These are phyloP conservation scores for Stenodera caucasica DNA, from an alignment of 2,888 invertebrate genomes.

Conservation along the genomic window DNA sequence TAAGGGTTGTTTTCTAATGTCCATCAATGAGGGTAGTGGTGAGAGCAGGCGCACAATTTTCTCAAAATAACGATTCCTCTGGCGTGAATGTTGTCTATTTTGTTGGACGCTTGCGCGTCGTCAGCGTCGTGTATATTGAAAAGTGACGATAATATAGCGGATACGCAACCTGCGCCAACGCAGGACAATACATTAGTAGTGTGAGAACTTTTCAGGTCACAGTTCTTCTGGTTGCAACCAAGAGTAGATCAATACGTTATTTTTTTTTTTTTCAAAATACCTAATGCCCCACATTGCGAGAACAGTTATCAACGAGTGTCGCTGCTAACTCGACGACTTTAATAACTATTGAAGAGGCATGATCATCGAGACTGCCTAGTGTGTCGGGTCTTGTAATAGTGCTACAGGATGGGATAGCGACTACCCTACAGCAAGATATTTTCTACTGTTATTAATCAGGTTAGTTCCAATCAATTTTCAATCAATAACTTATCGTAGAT, in stretches of 20 bases:
- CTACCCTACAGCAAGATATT: conserved; percentile 23
- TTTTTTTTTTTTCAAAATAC: conserved; percentile 49
- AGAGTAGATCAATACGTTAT: conserved; percentile 46
- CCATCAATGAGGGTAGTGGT: neutral
- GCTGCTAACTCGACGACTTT: conserved; percentile 27
- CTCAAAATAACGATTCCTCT: conserved; percentile 32
- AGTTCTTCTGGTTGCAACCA: conserved; percentile 36
- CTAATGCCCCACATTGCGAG: conserved; percentile 51
- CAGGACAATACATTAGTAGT: conserved; percentile 32
- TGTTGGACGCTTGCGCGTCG: conserved; percentile 35
- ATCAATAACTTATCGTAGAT: neutral
- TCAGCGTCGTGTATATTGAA: conserved; percentile 23
- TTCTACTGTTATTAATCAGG: conserved; percentile 29
- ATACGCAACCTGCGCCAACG: conserved; percentile 35
- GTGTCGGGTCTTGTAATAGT: conserved; percentile 26
- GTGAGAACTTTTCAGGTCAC: conserved; percentile 38
- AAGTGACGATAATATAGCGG: conserved; percentile 16
- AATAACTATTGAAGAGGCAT: conserved; percentile 20
- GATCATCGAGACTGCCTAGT: conserved; percentile 28
- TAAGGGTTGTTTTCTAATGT: conserved; percentile 2
- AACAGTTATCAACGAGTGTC: conserved; percentile 32
- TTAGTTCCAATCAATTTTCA: conserved; percentile 18
- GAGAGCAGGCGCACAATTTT: conserved; percentile 26
- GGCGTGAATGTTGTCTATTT: conserved; percentile 10
- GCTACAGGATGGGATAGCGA: conserved; percentile 38